Evolutionary conservation across 37 sponge, comb jelly and placozoan genomes (phyloP).

Genomic region (Tethya wilhelma): DNA sequence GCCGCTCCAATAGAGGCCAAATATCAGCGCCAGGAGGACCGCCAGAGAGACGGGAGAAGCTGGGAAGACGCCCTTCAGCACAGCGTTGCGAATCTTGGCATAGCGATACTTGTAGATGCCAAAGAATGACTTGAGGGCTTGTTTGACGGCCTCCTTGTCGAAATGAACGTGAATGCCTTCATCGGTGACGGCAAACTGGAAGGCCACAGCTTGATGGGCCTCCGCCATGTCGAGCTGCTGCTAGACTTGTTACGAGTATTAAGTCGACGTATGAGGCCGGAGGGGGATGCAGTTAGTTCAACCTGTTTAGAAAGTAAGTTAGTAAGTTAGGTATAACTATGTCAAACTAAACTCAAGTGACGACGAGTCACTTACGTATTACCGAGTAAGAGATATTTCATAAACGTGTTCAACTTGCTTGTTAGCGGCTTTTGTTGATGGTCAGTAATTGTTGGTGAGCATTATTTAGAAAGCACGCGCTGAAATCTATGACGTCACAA

Average conservation of each 20-base stretch:
- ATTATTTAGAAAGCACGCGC: too few relatives aligned
- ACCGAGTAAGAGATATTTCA: too few relatives aligned
- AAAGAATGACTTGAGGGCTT: constrained; percentile 4
- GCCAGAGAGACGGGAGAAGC: constrained; percentile 82
- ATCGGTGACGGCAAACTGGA: constrained; percentile 93
- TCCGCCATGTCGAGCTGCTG: constrained; percentile 83
- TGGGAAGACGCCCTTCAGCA: constrained; percentile 71
- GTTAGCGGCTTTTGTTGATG: too few relatives aligned
- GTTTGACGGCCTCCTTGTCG: constrained; percentile 51
- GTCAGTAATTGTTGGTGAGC: too few relatives aligned
- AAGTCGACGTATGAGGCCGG: too few relatives aligned
- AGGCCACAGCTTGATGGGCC: constrained; percentile 96
- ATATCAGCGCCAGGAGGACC: constrained; percentile 36
- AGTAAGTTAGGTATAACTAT: too few relatives aligned
- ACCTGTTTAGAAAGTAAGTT: too few relatives aligned
- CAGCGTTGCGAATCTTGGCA: constrained; percentile 14
- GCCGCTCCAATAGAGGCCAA: constrained; percentile 10
- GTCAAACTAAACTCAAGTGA: too few relatives aligned
- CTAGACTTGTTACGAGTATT: background rate
- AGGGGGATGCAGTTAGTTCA: too few relatives aligned
- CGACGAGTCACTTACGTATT: too few relatives aligned
- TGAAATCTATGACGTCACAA: too few relatives aligned
- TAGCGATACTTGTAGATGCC: constrained; percentile 24
- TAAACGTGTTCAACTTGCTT: too few relatives aligned
- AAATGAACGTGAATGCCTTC: constrained; percentile 78